Evolutionary conservation across 1,140 invertebrate genomes (phyloP), one percentile per base, ranked within the genome.

Genomic region (Pogonomyrmex barbatus): DNA sequence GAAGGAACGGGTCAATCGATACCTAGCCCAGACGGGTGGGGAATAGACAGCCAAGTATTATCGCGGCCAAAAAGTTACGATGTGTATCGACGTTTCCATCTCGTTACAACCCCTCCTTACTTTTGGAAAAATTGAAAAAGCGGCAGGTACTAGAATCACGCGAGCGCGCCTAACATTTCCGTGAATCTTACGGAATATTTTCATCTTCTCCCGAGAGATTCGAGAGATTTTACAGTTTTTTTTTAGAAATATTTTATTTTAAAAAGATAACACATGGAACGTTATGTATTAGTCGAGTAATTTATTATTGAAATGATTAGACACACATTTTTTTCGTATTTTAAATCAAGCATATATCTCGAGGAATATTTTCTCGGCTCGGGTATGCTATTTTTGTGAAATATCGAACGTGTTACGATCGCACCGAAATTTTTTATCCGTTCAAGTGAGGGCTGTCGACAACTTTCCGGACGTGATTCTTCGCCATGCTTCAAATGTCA

Each of bases 1-100:
- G 86, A 86, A 63, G 52, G 88, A 92, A 73, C 79, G 50, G 56
- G 47, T 78, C 83, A 90, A 93, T 93, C 93, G 88, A 93, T 93
- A 93, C 89, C 77, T 86, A 87, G 42, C 87, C 85, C 77, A 90
- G 91, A 91, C 92, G 84, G 75, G 68, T 36, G 68, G 86, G 70
- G 71, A 88, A 87, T 84, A 89, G 67, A 67, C 62, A 67, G 50
- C 52, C 30, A 52, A 30, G 52, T 58, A 62, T 73, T 67, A 33
- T 39, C 39, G 54, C 17, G 60, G 83, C 65, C 67, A 54, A 83
- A 68, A 60, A 75, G 73, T 77, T 82, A 58, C 58, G 58, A 84
- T 67, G 58, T 82, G 39, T 47, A 45, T 86, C 73, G 70, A 63
- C 50, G 45, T 67, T 83, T 58, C 45, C 50, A 50, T 42, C 47